A percentile compares a stretch with the other conserved stretches of the same genome.
These are phyloP conservation scores for Spialia ferax DNA, from an alignment of 2,888 invertebrate species.

Conservation along the genomic window DNA sequence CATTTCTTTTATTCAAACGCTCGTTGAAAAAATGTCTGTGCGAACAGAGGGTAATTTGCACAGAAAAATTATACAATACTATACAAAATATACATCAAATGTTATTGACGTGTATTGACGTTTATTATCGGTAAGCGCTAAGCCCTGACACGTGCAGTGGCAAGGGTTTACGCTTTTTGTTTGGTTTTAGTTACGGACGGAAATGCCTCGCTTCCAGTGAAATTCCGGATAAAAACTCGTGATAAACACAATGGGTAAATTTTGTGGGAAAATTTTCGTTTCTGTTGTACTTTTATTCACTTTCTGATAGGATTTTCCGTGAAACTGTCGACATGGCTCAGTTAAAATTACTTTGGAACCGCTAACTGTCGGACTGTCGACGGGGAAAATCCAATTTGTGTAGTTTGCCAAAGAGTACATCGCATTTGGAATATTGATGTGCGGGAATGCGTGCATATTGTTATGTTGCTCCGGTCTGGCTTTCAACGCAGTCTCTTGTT, in stretches of 20 bases:
- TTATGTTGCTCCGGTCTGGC: not conserved
- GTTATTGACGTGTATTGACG: constrained; percentile 8
- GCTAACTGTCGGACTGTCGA: constrained; percentile 5
- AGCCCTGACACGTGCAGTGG: not conserved
- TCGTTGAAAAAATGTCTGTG: too few relatives aligned
- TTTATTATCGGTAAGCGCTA: constrained; percentile 14
- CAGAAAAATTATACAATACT: not conserved
- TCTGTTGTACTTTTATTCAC: constrained; percentile 4
- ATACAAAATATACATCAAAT: not conserved
- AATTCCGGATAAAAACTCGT: constrained; percentile 19
- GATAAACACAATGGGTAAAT: constrained; percentile 10
- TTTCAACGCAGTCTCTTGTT: too few relatives aligned
- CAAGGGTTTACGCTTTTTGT: not conserved
- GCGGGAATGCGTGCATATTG: not conserved
- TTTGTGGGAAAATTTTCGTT: constrained; percentile 24
- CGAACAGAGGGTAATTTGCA: too few relatives aligned
- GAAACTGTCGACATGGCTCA: constrained; percentile 17
- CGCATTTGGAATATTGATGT: not conserved
- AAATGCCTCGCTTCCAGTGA: constrained; percentile 11
- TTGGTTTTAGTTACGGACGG: constrained; percentile 10
- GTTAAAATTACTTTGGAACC: constrained; percentile 19
- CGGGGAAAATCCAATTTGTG: constrained; percentile 19
- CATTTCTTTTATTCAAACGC: too few relatives aligned
- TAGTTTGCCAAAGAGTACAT: not conserved
- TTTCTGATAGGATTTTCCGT: constrained; percentile 11